Conservation (phyloP, 2,113 vertebrate species). For the Sakesphorus luctuosus region DNA sequence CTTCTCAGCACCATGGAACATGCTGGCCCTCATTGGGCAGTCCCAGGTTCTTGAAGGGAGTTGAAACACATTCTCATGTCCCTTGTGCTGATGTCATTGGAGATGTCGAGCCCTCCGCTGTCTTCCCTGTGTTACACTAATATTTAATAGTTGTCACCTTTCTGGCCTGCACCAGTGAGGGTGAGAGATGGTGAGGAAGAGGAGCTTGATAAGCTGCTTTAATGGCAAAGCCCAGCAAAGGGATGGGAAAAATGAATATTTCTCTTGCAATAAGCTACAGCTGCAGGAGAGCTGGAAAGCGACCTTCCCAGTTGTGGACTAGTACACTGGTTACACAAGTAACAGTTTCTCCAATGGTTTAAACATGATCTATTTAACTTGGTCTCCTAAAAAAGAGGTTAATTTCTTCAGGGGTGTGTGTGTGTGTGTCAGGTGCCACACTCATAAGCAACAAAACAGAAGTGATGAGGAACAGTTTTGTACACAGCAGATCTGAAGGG, state of each 20-base stretch:
- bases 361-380: not conserved
- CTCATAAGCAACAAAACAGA: not conserved
- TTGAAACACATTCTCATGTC: not conserved
- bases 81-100: not conserved
- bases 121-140: rapidly evolving
- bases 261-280: not conserved
- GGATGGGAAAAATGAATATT: not conserved
- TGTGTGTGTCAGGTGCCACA: not conserved
- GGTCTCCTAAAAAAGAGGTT: not conserved
- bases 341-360: not conserved
- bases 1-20: not conserved
- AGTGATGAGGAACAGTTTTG: not conserved
- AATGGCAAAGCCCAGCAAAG: not conserved
- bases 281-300: not conserved
- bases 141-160: not conserved
- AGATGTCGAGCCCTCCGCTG: not conserved
- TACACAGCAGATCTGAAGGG: not conserved
- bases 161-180: not conserved
- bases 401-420: not conserved
- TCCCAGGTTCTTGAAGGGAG: not conserved
- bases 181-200: not conserved
- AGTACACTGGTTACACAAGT: not conserved
- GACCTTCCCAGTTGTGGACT: not conserved
- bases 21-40: not conserved
- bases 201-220: not conserved